These are phyloP conservation scores for Maniola jurtina DNA, from an alignment of 1,140 invertebrate genomes.

Conservation along the genomic window DNA sequence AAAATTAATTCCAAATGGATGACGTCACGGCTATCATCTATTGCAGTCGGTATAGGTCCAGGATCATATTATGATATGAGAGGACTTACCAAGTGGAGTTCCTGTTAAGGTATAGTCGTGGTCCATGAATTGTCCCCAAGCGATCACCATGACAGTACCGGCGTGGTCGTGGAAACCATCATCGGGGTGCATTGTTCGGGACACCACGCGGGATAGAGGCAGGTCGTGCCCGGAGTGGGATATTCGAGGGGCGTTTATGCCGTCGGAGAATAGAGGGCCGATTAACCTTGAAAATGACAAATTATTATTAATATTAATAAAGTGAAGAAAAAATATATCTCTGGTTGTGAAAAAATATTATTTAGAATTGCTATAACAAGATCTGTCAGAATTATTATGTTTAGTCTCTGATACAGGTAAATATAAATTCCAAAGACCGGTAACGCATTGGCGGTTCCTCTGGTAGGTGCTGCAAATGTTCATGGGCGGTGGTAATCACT, in stretches of 20 bases:
- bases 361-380: too few species aligned
- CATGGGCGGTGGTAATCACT: too few species aligned
- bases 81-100: slow-evolving; percentile 86
- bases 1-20: too few species aligned
- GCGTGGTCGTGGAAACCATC: slow-evolving; percentile 95
- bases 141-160: slow-evolving; percentile 95
- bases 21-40: too few species aligned
- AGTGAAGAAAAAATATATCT: too few species aligned
- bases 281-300: slow-evolving; percentile 80
- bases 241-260: slow-evolving; percentile 89
- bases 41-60: too few species aligned
- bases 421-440: too few species aligned
- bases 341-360: too few species aligned
- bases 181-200: slow-evolving; percentile 93
- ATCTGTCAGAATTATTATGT: too few species aligned
- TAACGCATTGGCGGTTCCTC: too few species aligned
- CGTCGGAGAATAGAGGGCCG: slow-evolving; percentile 88
- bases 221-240: slow-evolving; percentile 86
- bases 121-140: slow-evolving; percentile 97
- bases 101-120: slow-evolving; percentile 95
- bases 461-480: too few species aligned
- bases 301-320: not conserved
- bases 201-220: slow-evolving; percentile 90
- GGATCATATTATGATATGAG: not conserved
- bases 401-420: too few species aligned